phyloP scores from a whole-genome alignment of 2,113 vertebrate genomes.

The Misgurnus mizolepis region DNA sequence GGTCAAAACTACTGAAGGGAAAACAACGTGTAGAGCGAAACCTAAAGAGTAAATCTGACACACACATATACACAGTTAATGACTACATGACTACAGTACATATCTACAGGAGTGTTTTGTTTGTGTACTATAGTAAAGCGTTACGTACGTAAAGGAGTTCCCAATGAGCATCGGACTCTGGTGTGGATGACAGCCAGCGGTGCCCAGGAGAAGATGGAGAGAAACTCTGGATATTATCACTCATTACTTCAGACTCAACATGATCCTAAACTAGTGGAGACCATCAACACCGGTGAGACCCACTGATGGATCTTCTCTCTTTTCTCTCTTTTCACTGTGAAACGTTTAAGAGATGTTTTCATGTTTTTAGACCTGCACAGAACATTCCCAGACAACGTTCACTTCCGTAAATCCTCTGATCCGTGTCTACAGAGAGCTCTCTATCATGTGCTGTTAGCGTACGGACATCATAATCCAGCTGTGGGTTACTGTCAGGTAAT shows the following conservation, averaged over 20 bases:
- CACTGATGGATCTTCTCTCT: too few relatives aligned
- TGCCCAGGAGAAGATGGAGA: slow-evolving; percentile 85
- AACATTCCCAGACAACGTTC: slow-evolving; percentile 95
- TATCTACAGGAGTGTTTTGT: neutral
- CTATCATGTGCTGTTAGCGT: slow-evolving; percentile 89
- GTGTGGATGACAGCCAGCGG: slow-evolving; percentile 94
- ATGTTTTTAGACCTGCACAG: slow-evolving; percentile 85
- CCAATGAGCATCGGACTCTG: slow-evolving; percentile 82
- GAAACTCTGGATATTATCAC: slow-evolving; percentile 85
- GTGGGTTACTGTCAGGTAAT: slow-evolving; percentile 96
- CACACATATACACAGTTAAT: neutral
- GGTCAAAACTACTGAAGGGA: slow-evolving; percentile 86
- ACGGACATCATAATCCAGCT: slow-evolving; percentile 85
- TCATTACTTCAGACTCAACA: slow-evolving; percentile 81
- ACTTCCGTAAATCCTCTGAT: slow-evolving; percentile 80
- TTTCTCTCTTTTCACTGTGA: too few relatives aligned
- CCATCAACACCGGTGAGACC: slow-evolving; percentile 82
- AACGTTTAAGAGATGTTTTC: too few relatives aligned
- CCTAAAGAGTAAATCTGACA: slow-evolving; percentile 79
- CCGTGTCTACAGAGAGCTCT: slow-evolving; percentile 83
- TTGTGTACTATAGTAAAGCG: slow-evolving; percentile 82
- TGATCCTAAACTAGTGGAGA: slow-evolving; percentile 80
- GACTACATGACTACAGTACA: too few relatives aligned
- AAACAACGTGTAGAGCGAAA: slow-evolving; percentile 74
- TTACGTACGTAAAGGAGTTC: slow-evolving; percentile 92